Evolutionary conservation across 2,113 vertebrate genomes (phyloP), one percentile per base, ranked within the genome.

Genomic region (Notechis scutatus): DNA sequence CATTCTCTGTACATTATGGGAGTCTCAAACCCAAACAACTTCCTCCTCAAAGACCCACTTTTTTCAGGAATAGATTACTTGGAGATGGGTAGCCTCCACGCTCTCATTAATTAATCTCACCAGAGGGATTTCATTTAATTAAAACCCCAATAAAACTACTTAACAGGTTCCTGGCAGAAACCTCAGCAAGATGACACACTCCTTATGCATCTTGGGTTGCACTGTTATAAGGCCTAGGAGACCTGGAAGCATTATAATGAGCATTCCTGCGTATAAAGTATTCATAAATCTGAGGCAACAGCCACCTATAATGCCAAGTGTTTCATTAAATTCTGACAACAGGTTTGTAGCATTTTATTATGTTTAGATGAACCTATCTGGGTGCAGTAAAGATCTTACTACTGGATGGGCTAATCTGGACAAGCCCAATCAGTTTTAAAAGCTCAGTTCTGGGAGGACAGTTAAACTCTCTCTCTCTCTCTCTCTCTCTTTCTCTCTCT

Each of bases 361-460:
- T 34, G 47, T 94, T 91, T 54, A 91, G 61, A 69, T 90, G 95
- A 96, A 95, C 20, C 54, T 92, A 55, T 3, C 59, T 34, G 89
- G 85, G 93, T 91, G 64, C 15, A 42, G 93, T 89, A 93, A n/a
- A 93, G 94, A 95, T 92, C 85, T 94, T 90, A 94, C 92, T 88
- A 88, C 2, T 34, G 94, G 59, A 89, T 93, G 91, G 85, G 91
- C n/a, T 56, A 96, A 85, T 39, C 92, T 94, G 85, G 85, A 95
- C 89, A 95, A 95, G 81, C 24, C 39, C 15, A 42, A 52, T 87
- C 86, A 91, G 26, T 93, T 96, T 54, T 93, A 61, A 95, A 50
- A 56, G 34, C 64, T 21, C 2, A 42, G 94, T 92, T 29, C 26
- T 0, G 0, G 20, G 39, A 93, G 3, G 11, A 6, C 57, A 94